Conservation (phyloP, 2,888 invertebrate genomes). For the Dichetophora obliterata region DNA sequence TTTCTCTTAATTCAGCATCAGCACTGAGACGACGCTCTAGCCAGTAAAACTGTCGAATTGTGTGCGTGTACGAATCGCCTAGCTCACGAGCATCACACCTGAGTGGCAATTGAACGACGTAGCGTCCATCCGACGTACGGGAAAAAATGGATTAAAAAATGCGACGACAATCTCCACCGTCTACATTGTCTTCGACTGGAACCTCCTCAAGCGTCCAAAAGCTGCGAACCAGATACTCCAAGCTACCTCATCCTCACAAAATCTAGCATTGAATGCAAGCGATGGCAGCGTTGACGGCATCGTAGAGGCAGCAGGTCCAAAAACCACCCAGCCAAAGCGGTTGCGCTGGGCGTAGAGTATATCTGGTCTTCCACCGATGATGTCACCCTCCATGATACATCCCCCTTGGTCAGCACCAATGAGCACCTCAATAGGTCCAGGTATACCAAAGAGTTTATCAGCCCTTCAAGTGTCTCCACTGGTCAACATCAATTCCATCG, state of each 20-base stretch:
- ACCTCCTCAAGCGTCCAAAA: neutral
- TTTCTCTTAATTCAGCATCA: slow-evolving; percentile 18
- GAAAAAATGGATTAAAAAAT: too few relatives aligned
- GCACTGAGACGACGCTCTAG: slow-evolving; percentile 31
- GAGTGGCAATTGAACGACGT: neutral
- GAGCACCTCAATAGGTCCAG: neutral
- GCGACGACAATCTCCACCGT: too few relatives aligned
- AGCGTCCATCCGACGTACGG: neutral
- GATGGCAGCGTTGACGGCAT: neutral
- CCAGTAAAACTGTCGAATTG: slow-evolving; percentile 11
- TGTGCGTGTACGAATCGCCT: slow-evolving; percentile 16
- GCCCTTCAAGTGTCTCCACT: too few relatives aligned
- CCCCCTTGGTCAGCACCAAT: neutral
- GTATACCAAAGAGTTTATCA: too few relatives aligned
- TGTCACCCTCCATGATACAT: neutral
- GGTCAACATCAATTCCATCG: too few relatives aligned
- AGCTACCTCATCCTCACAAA: too few relatives aligned
- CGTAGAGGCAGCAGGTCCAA: neutral
- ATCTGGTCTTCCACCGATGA: neutral
- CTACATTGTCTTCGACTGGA: neutral
- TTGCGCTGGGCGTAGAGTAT: neutral
- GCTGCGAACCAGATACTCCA: neutral
- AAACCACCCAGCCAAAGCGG: neutral
- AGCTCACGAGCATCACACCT: neutral
- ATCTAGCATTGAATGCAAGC: neutral